Evolutionary conservation across 2,888 invertebrate genomes (phyloP).

Genomic region (Ochlodes sylvanus): DNA sequence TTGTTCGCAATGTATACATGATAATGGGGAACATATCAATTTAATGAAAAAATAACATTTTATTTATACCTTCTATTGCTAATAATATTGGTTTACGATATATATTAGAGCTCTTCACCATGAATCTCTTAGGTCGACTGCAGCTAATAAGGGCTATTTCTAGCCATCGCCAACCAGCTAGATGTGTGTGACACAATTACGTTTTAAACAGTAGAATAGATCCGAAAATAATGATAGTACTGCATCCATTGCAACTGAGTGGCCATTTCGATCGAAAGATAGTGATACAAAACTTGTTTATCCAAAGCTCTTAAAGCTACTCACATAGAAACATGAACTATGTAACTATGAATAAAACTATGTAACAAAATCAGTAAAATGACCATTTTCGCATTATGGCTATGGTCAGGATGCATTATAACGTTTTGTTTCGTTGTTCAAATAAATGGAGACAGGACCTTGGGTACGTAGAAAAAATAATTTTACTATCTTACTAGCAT

Average conservation of each 20-base stretch:
- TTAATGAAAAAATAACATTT: too few species aligned
- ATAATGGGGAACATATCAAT: too few species aligned
- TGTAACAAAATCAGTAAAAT: conserved; percentile 31
- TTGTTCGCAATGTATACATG: too few species aligned
- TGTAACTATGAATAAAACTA: conserved; percentile 14
- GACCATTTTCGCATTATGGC: conserved; percentile 39
- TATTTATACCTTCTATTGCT: background rate
- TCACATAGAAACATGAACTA: conserved; percentile 16
- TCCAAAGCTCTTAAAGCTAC: background rate
- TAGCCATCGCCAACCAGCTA: conserved; percentile 50
- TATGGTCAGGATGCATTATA: conserved; percentile 41
- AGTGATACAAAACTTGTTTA: conserved; percentile 5
- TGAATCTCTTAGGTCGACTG: conserved; percentile 29
- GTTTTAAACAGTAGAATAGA: conserved; percentile 49
- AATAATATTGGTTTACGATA: conserved; percentile 16
- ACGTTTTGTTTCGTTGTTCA: conserved; percentile 44
- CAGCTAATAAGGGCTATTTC: conserved; percentile 53
- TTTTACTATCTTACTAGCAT: conserved; percentile 11
- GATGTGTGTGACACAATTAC: conserved; percentile 53
- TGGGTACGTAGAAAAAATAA: conserved; percentile 42
- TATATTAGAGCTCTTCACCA: conserved; percentile 22
- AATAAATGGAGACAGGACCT: conserved; percentile 48
- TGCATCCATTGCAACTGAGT: conserved; percentile 38
- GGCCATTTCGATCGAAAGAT: conserved; percentile 24
- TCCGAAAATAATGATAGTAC: conserved; percentile 47